Conservation (phyloP, 53 echinoderm and acorn worm genomes). For the Astropecten irregularis region DNA sequence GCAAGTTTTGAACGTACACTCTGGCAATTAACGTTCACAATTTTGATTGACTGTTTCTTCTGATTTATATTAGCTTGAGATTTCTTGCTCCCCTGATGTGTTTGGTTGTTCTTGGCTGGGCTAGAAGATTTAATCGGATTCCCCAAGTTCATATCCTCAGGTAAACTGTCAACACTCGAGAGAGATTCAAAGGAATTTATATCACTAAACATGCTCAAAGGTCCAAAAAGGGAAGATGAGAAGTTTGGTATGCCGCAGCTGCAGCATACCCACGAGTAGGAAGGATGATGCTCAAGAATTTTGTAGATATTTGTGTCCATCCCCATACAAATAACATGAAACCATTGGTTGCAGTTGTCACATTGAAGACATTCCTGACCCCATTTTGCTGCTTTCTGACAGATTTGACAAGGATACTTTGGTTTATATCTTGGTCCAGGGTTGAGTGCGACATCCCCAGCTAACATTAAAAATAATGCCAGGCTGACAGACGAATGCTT, state of each 20-base stretch:
- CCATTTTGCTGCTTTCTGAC: slow-evolving; percentile 51
- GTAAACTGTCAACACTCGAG: neutral
- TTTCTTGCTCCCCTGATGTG: too few species aligned
- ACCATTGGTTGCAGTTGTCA: slow-evolving; percentile 38
- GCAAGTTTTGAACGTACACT: neutral
- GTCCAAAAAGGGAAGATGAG: neutral
- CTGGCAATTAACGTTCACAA: neutral
- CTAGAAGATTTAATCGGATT: too few species aligned
- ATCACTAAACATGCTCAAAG: neutral
- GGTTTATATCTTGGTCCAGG: slow-evolving; percentile 24
- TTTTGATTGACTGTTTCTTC: too few species aligned
- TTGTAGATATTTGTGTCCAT: slow-evolving; percentile 3
- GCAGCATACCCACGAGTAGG: slow-evolving; percentile 26
- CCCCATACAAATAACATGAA: slow-evolving; percentile 10
- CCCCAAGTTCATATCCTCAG: too few species aligned
- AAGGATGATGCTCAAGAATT: slow-evolving; percentile 9
- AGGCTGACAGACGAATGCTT: neutral
- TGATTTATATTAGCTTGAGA: too few species aligned
- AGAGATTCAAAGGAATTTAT: neutral
- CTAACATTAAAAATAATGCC: neutral
- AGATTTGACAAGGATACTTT: slow-evolving; percentile 40
- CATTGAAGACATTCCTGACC: slow-evolving; percentile 51
- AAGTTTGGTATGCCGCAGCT: slow-evolving; percentile 27
- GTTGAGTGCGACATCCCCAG: too few species aligned
- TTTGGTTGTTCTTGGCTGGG: too few species aligned